Conservation (phyloP, 2,797 vertebrate genomes). For the Acanthurus lineatus region DNA sequence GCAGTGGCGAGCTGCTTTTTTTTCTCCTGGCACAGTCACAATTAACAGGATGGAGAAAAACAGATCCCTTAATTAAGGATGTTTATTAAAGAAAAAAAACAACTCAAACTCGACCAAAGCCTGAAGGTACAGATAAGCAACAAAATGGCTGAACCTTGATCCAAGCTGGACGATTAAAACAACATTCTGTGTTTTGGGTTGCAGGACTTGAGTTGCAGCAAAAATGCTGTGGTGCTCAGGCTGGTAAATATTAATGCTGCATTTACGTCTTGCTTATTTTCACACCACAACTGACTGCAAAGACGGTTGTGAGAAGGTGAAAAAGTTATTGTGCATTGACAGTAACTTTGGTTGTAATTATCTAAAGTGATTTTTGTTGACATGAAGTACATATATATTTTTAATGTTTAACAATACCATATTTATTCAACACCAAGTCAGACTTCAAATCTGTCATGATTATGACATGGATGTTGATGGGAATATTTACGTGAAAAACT, state of each 20-base stretch:
- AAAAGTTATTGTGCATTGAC: neutral
- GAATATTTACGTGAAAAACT: too few relatives aligned
- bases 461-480: too few relatives aligned
- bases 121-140: neutral
- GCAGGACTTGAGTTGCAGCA: neutral
- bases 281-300: neutral
- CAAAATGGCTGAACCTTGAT: neutral
- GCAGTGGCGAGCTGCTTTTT: neutral
- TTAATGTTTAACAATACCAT: too few relatives aligned
- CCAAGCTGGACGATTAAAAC: fast-evolving
- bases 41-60: neutral
- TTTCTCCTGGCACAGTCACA: neutral
- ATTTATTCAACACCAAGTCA: too few relatives aligned
- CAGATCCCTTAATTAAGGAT: neutral
- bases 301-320: neutral
- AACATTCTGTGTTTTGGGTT: neutral
- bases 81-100: neutral
- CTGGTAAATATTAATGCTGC: neutral
- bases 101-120: neutral
- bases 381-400: too few relatives aligned
- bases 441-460: too few relatives aligned
- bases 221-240: neutral
- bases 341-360: neutral
- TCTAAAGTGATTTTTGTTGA: too few relatives aligned
- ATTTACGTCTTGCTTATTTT: too few relatives aligned